Conservation (phyloP, 2,113 vertebrate genomes). For the Halcyon malimbica region DNA sequence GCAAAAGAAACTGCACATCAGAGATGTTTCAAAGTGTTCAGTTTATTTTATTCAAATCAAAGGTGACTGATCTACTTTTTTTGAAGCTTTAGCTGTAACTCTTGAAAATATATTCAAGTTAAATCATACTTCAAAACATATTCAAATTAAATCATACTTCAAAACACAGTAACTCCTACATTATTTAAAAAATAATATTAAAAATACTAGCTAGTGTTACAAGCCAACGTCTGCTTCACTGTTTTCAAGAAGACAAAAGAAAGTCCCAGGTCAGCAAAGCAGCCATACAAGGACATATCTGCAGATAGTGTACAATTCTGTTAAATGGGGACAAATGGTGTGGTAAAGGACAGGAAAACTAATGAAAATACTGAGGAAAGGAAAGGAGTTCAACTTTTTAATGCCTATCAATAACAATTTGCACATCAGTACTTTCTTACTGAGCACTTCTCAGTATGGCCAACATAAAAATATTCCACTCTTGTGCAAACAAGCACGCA, state of each 20-base stretch:
- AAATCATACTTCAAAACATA: background rate
- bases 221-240: background rate
- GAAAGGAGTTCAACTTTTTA: background rate
- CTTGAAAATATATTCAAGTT: background rate
- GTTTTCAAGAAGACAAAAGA: background rate
- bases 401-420: background rate
- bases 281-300: background rate
- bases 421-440: background rate
- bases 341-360: background rate
- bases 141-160: background rate
- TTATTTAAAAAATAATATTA: background rate
- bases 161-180: background rate
- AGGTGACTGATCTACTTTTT: background rate
- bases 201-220: background rate
- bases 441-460: background rate
- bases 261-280: background rate
- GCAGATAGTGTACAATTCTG: fast-evolving
- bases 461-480: background rate
- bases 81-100: background rate
- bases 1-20: background rate
- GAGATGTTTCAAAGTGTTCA: background rate
- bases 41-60: background rate
- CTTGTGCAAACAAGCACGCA: background rate
- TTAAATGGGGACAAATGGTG: fast-evolving
- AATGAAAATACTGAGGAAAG: background rate